Evolutionary conservation across 2,888 invertebrate species (phyloP), one percentile per base, ranked within the genome.

Genomic region (Anarsia innoxiella): DNA sequence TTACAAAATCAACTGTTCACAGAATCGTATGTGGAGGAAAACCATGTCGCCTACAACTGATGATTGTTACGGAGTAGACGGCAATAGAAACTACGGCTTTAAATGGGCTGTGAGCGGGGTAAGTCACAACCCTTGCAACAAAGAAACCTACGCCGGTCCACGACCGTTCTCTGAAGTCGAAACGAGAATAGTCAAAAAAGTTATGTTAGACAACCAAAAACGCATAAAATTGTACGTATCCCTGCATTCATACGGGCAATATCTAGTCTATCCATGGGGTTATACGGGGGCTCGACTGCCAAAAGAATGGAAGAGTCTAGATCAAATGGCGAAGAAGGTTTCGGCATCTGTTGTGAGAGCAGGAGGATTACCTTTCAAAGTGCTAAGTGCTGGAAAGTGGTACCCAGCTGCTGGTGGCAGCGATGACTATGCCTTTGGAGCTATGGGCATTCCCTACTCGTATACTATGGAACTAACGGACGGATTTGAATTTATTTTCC

Each of bases 61-160:
- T 1, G 31, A 41, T 0, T 92, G 92, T 49, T 60, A 49, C 13
- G 92, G 93, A 1, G 88, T 88, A 0, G 92, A 92, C 49, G 87
- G 88, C 3, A 92, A 92, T 59, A 74, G 92, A 11, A 92, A 93
- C 69, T 93, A 89, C 56, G 91, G 86, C 11, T 88, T 80, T 56
- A 85, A 89, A 48, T 92, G 91, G 91, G 89, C 86, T 51, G 88
- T 65, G 54, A 88, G 60, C 65, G 88, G 94, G 0, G 88, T 91
- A 0, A 91, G 92, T 36, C 58, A 29, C 1, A 69, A 88, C 44
- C 87, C 87, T 0, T 91, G 91, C 59, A 70, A 84, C 30, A 47
- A 41, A 19, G 88, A 90, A 19, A 88, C 86, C 0, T 91, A 86
- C 56, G 86, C 87, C 1, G 91, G 92, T 0, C 62, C 76, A 0